Base-by-base conservation (phyloP, 2,888 invertebrate genomes). In the Caenorhabditis sp. region DNA sequence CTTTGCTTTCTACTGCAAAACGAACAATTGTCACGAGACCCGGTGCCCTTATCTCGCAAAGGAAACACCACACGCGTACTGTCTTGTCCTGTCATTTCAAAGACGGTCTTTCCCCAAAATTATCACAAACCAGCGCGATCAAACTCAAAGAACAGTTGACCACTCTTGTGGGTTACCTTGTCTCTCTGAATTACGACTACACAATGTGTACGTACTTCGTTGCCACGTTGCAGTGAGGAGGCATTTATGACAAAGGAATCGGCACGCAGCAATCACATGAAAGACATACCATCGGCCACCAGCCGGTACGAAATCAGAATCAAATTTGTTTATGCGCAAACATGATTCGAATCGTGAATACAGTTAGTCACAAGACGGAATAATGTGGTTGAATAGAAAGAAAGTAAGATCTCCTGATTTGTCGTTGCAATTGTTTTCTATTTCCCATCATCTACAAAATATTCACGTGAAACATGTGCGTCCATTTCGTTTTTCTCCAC, bases 81-180 rank as follows among this genome's bases (percentile, higher is more conserved):
- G n/a, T n/a, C n/a, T n/a, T n/a, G n/a, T n/a, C n/a, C 65, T 44
- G 35, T 62, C 58, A 40, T 32, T 47, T 71, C 53, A 9, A 44
- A 28, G 35, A 71, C 26, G 74, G 76, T 58, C 50, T 51, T 76
- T 76, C 65, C 74, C 67, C 67, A 55, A 22, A 67, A 76, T 61
- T 61, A 76, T 76, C 76, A 67, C 60, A 53, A 76, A 76, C 76
- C 76, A 76, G 76, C 50, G 76, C 76, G 76, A 76, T 67, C 76
- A 76, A 53, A 76, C 32, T 60, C 76, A 76, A 67, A 76, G 76
- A 76, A 76, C 76, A 67, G 64, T 58, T 47, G 61, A 76, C 53
- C 61, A 76, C 53, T 60, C 76, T 61, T 61, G 67, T 76, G 76
- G 76, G n/a, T n/a, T n/a, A n/a, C n/a, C n/a, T 32, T 28, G 35